Evolutionary conservation across 2,797 vertebrate species (phyloP).

Genomic region (Chaunax sp.): DNA sequence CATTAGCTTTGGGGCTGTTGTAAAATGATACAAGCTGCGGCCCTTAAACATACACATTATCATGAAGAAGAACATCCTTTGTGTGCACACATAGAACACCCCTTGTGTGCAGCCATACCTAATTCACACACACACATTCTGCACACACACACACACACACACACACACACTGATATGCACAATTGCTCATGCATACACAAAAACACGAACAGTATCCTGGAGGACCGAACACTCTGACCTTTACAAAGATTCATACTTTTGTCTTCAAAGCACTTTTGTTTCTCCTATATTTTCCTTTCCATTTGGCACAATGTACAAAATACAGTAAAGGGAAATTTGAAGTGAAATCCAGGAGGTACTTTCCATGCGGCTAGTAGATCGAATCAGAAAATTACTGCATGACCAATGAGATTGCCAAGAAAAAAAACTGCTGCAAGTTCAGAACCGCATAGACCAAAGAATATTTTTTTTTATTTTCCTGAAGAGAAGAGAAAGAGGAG

Average conservation of each 20-base stretch:
- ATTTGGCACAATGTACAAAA: constrained; percentile 41
- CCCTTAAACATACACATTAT: constrained; percentile 53
- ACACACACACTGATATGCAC: constrained; percentile 15
- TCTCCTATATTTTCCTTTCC: constrained; percentile 53
- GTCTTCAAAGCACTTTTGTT: constrained; percentile 44
- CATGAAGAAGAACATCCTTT: constrained; percentile 39
- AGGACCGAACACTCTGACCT: constrained; percentile 66
- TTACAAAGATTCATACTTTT: constrained; percentile 58
- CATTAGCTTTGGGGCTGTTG: constrained; percentile 67
- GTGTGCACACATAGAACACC: background rate
- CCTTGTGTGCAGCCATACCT: background rate
- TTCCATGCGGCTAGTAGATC: constrained; percentile 28
- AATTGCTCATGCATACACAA: constrained; percentile 24
- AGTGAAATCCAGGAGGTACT: constrained; percentile 37
- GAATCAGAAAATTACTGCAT: constrained; percentile 27
- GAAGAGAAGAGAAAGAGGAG: constrained; percentile 3
- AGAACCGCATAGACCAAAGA: constrained; percentile 21
- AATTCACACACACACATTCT: no score
- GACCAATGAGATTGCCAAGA: constrained; percentile 28
- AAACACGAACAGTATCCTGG: constrained; percentile 44
- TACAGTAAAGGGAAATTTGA: constrained; percentile 17
- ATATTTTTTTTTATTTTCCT: constrained; percentile 1
- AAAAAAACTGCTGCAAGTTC: constrained; percentile 50
- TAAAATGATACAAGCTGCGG: constrained; percentile 62
- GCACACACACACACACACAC: no score